phyloP scores from a whole-genome alignment of 2,888 invertebrate species.

The Napeogenes inachia region DNA sequence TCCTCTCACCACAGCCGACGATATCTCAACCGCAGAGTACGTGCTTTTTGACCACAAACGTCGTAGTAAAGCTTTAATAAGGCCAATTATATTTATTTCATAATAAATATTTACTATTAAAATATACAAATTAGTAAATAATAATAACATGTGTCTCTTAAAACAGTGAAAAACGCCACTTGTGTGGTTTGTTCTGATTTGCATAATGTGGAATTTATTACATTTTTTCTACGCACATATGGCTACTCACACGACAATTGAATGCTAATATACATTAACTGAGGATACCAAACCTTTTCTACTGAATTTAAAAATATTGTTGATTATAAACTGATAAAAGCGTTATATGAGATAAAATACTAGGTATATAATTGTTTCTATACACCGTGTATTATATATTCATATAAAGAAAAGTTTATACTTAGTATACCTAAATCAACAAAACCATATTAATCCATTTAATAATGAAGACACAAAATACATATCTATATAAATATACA shows the following conservation, averaged over 20 bases:
- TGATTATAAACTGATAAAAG: no score
- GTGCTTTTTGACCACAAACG: background rate
- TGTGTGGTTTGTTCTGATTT: constrained; percentile 24
- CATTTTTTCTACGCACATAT: constrained; percentile 28
- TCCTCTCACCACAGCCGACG: background rate
- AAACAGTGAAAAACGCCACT: constrained; percentile 21
- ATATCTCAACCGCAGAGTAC: background rate
- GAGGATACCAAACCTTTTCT: no score
- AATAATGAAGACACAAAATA: no score
- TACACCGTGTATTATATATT: no score
- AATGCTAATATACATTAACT: constrained; percentile 10
- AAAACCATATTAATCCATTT: no score
- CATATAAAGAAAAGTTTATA: no score
- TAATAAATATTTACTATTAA: background rate
- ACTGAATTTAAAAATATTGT: no score
- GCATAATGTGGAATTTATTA: constrained; percentile 30
- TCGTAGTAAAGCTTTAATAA: background rate
- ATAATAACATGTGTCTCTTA: background rate
- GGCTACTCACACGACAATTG: constrained; percentile 36
- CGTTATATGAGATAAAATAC: no score
- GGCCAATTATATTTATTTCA: background rate
- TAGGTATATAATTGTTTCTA: no score
- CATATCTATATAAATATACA: no score
- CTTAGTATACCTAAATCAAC: no score
- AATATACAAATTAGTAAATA: background rate